A percentile compares a stretch with the other conserved stretches of the same genome.
Conservation (phyloP, 2,888 invertebrate genomes). For the Mythimna ferrago region DNA sequence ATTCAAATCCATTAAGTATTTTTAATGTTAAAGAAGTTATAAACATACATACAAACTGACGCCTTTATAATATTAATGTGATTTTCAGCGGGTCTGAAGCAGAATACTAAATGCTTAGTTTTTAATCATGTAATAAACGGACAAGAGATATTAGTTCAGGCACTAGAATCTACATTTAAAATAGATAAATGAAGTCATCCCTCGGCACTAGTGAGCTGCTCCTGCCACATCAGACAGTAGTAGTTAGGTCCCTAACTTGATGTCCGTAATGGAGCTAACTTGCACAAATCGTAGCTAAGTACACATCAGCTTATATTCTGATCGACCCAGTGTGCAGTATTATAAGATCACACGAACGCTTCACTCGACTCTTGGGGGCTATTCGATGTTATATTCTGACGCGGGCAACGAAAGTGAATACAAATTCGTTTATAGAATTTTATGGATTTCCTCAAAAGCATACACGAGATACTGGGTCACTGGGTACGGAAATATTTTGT, state of each 20-base stretch:
- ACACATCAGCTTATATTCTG: conserved; percentile 6
- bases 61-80: no score
- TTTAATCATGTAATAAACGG: no score
- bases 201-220: neutral
- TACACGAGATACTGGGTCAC: neutral
- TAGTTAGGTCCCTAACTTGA: neutral
- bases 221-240: neutral
- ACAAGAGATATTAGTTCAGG: neutral
- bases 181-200: neutral
- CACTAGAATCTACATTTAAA: neutral
- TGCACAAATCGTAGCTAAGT: conserved; percentile 21
- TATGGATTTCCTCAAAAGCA: conserved; percentile 24
- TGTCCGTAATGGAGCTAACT: conserved; percentile 27
- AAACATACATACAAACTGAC: no score
- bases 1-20: no score
- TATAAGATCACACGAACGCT: neutral
- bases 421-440: conserved; percentile 50
- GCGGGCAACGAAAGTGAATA: conserved; percentile 38
- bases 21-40: no score
- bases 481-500: conserved; percentile 1
- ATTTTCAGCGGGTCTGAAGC: neutral
- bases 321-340: neutral
- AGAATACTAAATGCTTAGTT: no score
- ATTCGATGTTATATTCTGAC: conserved; percentile 18
- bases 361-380: conserved; percentile 28